A percentile compares a stretch with the other conserved stretches of the same genome.
phyloP scores from a whole-genome alignment of 2,113 vertebrate genomes.

The Tupaia tana region DNA sequence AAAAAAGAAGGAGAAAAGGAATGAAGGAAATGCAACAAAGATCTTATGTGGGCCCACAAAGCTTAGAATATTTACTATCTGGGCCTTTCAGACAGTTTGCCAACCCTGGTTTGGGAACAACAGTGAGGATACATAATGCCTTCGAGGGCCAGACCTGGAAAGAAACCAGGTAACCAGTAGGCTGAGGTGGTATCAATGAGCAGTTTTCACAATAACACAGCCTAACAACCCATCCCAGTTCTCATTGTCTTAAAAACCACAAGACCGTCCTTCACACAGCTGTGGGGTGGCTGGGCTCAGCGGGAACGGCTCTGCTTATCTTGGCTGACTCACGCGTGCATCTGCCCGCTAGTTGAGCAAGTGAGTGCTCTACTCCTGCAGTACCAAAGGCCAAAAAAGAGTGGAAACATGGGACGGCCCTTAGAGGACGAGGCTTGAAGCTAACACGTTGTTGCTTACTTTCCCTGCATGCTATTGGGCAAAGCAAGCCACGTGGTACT shows the following conservation, averaged over 20 bases:
- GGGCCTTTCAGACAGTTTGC: background rate
- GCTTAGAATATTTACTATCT: background rate
- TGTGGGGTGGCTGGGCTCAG: background rate
- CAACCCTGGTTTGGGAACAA: background rate
- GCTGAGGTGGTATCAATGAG: background rate
- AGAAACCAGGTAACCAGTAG: background rate
- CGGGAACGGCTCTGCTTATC: no score
- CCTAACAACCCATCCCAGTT: background rate
- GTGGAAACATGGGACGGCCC: background rate
- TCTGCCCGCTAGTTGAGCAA: background rate
- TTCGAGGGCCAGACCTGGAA: background rate
- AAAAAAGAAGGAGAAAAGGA: fast-evolving
- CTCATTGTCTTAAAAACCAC: background rate
- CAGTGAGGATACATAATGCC: background rate
- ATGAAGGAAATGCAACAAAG: background rate
- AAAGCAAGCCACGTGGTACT: background rate
- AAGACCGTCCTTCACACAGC: background rate
- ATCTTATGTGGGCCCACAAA: background rate
- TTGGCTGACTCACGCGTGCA: background rate
- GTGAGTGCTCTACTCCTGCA: background rate
- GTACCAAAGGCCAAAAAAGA: background rate
- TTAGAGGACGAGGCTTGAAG: background rate
- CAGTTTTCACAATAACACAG: background rate
- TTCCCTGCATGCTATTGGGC: background rate
- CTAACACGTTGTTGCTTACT: no score